Conservation (phyloP, 2,797 vertebrate genomes). For the Scarus forsteni region DNA sequence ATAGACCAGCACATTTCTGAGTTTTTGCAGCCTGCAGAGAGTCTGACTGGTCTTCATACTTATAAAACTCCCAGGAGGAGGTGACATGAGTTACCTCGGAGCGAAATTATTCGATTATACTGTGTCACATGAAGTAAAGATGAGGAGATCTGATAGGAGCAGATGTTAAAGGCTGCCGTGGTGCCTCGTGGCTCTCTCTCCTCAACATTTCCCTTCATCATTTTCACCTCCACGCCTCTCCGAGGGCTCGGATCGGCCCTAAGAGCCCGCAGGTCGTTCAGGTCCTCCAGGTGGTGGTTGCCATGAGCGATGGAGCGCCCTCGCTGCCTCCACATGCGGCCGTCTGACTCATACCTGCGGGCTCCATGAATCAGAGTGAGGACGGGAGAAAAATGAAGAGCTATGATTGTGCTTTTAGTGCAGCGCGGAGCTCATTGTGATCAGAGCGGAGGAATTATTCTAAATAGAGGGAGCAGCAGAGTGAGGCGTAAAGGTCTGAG, state of each 20-base stretch:
- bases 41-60: too few species aligned
- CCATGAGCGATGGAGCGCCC: slow-evolving; percentile 6
- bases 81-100: too few species aligned
- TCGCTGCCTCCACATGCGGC: slow-evolving; percentile 23
- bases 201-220: neutral
- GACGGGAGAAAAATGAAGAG: neutral
- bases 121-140: too few species aligned
- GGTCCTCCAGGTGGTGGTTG: neutral
- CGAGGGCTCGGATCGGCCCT: slow-evolving; percentile 8
- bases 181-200: too few species aligned
- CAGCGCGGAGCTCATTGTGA: neutral
- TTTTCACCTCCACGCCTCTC: neutral
- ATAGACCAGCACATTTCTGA: too few species aligned
- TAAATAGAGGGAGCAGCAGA: neutral
- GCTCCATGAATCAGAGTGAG: slow-evolving; percentile 26
- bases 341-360: slow-evolving; percentile 39
- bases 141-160: too few species aligned
- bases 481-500: neutral
- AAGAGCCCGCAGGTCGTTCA: neutral
- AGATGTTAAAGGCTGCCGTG: too few species aligned
- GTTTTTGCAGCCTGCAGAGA: too few species aligned
- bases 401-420: neutral
- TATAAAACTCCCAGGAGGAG: too few species aligned
- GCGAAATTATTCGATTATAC: too few species aligned
- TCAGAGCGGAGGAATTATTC: neutral